Conservation (phyloP, 2,113 vertebrate genomes). For the Dicrurus megarhynchus region DNA sequence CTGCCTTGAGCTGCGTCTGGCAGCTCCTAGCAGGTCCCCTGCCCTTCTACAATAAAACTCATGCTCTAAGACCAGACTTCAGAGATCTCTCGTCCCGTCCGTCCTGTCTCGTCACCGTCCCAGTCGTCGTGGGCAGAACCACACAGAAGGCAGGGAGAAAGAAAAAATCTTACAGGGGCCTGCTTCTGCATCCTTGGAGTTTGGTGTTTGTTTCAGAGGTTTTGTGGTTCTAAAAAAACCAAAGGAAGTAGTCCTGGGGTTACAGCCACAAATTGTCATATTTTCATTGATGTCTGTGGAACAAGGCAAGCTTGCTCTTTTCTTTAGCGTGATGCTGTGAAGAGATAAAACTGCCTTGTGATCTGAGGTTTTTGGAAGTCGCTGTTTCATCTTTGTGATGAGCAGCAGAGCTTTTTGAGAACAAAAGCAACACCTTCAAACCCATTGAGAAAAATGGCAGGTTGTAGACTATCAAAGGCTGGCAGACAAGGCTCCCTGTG, state of each 20-base stretch:
- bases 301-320: neutral
- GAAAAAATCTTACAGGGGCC: too few relatives aligned
- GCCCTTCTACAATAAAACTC: too few relatives aligned
- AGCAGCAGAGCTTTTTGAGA: neutral
- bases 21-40: too few relatives aligned
- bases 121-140: too few relatives aligned
- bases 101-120: too few relatives aligned
- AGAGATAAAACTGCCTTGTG: constrained; percentile 32
- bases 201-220: too few relatives aligned
- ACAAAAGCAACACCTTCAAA: neutral
- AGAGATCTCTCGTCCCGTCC: too few relatives aligned
- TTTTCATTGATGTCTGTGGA: neutral
- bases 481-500: neutral
- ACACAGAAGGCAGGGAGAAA: too few relatives aligned
- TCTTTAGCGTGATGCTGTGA: neutral
- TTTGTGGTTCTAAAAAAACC: too few relatives aligned
- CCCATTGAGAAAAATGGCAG: neutral
- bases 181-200: neutral
- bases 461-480: constrained; percentile 1
- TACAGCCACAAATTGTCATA: neutral
- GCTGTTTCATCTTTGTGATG: neutral
- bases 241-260: constrained; percentile 18
- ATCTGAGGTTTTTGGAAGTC: neutral
- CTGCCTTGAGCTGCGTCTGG: too few relatives aligned
- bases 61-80: too few relatives aligned